Base-by-base conservation (phyloP, 2,888 invertebrate species). In the Oligia latruncula region DNA sequence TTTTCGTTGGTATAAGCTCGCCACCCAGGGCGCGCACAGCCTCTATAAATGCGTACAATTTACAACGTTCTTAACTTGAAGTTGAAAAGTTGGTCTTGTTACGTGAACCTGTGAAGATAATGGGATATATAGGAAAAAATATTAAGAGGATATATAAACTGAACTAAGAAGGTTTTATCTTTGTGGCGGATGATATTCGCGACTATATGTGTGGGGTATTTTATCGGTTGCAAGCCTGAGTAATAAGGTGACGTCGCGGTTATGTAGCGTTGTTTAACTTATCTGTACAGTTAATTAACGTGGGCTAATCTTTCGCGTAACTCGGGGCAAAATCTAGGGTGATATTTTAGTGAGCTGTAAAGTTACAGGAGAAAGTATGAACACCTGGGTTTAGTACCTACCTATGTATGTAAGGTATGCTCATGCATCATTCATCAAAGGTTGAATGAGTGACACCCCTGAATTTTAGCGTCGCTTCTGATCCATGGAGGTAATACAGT, bases 21-120 rank as follows among this genome's bases (percentile, higher is more conserved):
- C 96, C 96, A 96, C 96, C 96, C 96, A 96, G 93, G 92, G 95
- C 93, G 95, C 90, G 87, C 91, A 90, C 91, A 91, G 93, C 91
- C 92, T 92, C 95, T 94, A 95, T 95, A 96, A 96, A 96, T 94
- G 96, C 91, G 90, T 92, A 94, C 95, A 94, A 95, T 96, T 96
- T 96, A 95, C 94, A 94, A 94, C 94, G 93, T 93, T 93, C 95
- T 93, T 94, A 93, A 93, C 91, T 92, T 93, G 93, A 95, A 94
- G 94, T 95, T 95, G 95, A 95, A 94, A 95, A 95, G 94, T 95
- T 93, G 91, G 91, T 90, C 93, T 93, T 92, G 93, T 94, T 94
- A 94, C 90, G 91, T 91, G 91, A 90, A 93, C 89, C 90, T 92
- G 92, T 93, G 93, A 92, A 93, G 91, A 90, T 90, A 91, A 90